Conservation (phyloP, 2,113 vertebrate genomes). For the Lagopus muta region DNA sequence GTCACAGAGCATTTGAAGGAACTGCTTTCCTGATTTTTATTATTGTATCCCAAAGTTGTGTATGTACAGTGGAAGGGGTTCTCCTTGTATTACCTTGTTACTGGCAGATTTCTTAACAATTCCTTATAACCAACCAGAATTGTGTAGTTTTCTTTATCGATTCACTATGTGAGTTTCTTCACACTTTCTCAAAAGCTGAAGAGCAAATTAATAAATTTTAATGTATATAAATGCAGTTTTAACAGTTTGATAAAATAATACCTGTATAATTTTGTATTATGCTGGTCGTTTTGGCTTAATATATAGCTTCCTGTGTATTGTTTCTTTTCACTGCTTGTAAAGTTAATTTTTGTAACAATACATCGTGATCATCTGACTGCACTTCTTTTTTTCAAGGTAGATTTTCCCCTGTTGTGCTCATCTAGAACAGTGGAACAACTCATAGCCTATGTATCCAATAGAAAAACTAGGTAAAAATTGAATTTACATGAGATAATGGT, state of each 20-base stretch:
- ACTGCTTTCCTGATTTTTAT: not conserved
- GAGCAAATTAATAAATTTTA: not conserved
- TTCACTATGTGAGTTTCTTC: not conserved
- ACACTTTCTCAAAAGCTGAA: not conserved
- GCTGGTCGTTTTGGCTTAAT: not conserved
- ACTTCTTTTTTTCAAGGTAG: not conserved
- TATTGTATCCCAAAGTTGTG: not conserved
- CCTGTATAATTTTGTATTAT: not conserved
- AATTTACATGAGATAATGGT: not conserved
- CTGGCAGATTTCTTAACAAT: not conserved
- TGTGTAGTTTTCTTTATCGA: not conserved
- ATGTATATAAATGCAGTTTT: not conserved
- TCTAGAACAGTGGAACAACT: not conserved
- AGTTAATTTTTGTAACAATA: not conserved
- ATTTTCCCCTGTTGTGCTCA: not conserved
- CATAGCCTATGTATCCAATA: not conserved
- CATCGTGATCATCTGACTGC: not conserved
- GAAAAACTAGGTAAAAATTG: not conserved
- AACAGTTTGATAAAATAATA: not conserved
- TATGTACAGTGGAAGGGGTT: fast-evolving
- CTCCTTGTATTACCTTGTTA: not conserved
- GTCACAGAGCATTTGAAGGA: not conserved
- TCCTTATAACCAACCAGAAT: not conserved
- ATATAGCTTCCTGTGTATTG: not conserved
- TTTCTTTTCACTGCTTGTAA: not conserved